Conservation (phyloP, 1,140 invertebrate genomes). For the Parapsyche elsis region DNA sequence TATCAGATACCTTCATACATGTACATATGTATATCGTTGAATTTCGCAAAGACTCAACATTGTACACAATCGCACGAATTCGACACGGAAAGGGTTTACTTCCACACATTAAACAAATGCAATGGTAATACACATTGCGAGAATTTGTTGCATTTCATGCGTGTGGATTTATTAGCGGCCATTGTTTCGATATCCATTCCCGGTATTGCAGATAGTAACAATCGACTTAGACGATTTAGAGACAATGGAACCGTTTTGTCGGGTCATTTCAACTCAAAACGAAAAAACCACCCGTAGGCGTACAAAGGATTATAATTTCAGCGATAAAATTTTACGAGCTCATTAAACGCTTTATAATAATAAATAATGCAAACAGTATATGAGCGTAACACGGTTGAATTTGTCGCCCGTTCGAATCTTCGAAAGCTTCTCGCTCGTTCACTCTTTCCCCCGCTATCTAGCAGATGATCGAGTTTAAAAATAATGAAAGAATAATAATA, state of each 20-base stretch:
- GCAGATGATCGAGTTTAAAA: constrained; percentile 37
- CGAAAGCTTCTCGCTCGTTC: no score
- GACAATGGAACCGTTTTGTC: constrained; percentile 11
- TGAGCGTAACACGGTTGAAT: neutral
- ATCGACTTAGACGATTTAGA: neutral
- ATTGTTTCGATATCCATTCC: no score
- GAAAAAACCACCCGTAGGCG: constrained; percentile 8
- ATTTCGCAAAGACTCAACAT: no score
- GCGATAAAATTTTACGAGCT: constrained; percentile 20
- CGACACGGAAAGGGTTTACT: no score
- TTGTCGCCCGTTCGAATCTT: no score
- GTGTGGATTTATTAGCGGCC: no score
- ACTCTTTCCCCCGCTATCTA: constrained; percentile 4
- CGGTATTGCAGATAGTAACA: neutral
- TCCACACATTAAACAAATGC: no score
- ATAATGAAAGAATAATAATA: constrained; percentile 21
- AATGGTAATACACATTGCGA: no score
- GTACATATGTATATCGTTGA: no score
- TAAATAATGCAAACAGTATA: neutral
- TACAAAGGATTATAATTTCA: constrained; percentile 32
- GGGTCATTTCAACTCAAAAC: neutral
- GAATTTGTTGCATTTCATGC: no score
- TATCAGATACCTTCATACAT: no score
- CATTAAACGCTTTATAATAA: constrained; percentile 10
- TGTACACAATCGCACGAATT: no score